Base-by-base conservation (phyloP, 2,113 vertebrate genomes). In the Eleginops maclovinus region DNA sequence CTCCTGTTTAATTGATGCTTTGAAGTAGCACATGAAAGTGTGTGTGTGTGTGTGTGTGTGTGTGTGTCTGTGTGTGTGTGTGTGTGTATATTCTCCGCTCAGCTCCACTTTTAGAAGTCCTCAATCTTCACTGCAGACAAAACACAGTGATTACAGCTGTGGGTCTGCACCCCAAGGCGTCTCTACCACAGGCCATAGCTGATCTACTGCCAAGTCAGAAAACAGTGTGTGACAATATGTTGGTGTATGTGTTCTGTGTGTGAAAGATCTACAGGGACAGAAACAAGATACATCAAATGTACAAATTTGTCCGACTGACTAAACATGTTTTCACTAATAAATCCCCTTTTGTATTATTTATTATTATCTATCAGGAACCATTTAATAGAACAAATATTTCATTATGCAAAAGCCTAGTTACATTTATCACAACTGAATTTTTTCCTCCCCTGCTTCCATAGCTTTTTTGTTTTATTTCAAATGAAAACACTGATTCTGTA, bases 21-120 rank as follows among this genome's bases (percentile, higher is more conserved):
- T 93, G 92, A 94, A 90, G 91, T 88, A 83, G 75, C 65, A 90
- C 87, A 88, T 91, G 87, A 90, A 92, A 92, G 89, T 68, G 71
- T 17, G 69, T 64, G 5, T 56, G 28, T 61, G 67, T 46, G 22
- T 70, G 11, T 46, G 62, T n/a, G 16, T 47, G 24, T 56, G 55
- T 11, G 77, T 8, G 53, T 63, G 49, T 17, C 51, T 59, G 68
- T 55, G 68, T 49, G 64, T 50, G 22, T 11, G 28, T 24, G 61
- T 17, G 24, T 17, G 51, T 41, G 36, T 62, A 22, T 63, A 79
- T 77, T 84, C 63, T 79, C 62, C 36, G 67, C 56, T 87, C 77
- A 60, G 77, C 78, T 92, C 66, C 77, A 66, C 78, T 82, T 88
- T 88, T 79, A 88, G 73, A 72, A 69, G 69, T 90, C 82, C 67